Base-by-base conservation (phyloP, 2,797 vertebrate genomes). In the Gobio occitaniae region DNA sequence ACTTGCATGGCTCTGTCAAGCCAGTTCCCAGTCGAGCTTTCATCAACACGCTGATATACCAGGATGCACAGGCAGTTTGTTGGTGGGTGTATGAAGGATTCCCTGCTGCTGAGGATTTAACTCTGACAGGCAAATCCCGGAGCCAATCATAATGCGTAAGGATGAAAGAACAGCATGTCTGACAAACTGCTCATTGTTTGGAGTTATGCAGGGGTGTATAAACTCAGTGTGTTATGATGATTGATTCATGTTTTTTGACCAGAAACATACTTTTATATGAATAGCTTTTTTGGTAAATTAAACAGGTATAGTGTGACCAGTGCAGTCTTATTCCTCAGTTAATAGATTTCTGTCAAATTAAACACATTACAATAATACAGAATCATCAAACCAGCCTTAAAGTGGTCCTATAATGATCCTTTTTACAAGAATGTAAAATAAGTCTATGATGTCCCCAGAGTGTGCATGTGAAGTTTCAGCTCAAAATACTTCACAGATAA, bases 1-100 rank as follows among this genome's bases (percentile, higher is more conserved):
- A 91, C 86, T 81, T 89, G 86, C 86, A 69, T 91, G 93, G 93
- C 90, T 92, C 90, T 86, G 90, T 91, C 90, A 89, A 89, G 89
- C 91, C 86, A 87, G 91, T 91, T 89, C 88, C 82, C 90, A 90
- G 91, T 44, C 86, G 17, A 44, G 52, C 54, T 77, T 83, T 80
- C 63, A 89, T 44, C 91, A 80, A 12, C 90, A 90, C 83, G 88
- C 89, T 87, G 91, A 91, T 92, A 89, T 90, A 59, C 21, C 41
- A 47, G 29, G 61, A 54, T 50, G 29, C 59, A 74, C 32, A 25
- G 47, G 59, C 66, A 32, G 3, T 54, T 71, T 50, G 80, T 66
- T 41, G 25, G 9, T 75, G 69, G 36, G 68, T 70, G 65, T 71
- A n/a, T 78, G 17, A 80, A 70, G 48, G 19, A 80, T 52, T 54